Evolutionary conservation across 2,113 vertebrate species (phyloP).

Genomic region (Mesitornis unicolor): DNA sequence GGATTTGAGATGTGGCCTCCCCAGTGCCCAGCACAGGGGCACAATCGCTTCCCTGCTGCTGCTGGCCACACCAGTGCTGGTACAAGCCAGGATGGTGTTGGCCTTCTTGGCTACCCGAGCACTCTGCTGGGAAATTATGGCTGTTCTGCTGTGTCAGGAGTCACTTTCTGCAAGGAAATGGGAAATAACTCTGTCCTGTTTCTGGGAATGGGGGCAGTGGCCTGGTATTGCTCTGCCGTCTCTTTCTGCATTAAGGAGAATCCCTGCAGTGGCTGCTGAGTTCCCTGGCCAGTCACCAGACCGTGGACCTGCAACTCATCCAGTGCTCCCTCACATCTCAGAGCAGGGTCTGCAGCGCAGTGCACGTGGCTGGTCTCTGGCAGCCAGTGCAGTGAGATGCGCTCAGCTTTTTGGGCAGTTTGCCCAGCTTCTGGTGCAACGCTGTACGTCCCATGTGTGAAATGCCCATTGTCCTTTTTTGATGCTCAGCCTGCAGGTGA

Average conservation of each 20-base stretch:
- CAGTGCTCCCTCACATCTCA: neutral
- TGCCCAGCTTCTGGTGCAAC: neutral
- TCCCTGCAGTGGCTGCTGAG: neutral
- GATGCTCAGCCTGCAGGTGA: neutral
- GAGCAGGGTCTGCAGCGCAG: fast-evolving
- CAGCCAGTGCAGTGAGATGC: neutral
- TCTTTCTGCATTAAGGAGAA: neutral
- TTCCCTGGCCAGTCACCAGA: neutral
- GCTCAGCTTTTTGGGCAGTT: neutral
- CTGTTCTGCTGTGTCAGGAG: neutral
- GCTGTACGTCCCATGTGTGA: neutral
- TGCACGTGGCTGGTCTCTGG: neutral
- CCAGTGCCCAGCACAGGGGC: too few relatives aligned
- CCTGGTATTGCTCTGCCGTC: neutral
- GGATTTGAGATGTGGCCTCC: too few relatives aligned
- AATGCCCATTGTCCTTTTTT: neutral
- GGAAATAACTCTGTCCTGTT: neutral
- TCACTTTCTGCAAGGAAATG: neutral
- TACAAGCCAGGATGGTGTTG: too few relatives aligned
- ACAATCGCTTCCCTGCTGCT: too few relatives aligned
- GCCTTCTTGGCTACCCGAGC: too few relatives aligned
- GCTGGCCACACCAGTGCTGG: too few relatives aligned
- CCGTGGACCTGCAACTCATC: neutral
- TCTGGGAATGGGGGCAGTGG: neutral
- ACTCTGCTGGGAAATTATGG: neutral